A percentile compares a stretch with the other conserved stretches of the same genome.
Conservation (phyloP, 2,113 vertebrate species). For the Astur gentilis region DNA sequence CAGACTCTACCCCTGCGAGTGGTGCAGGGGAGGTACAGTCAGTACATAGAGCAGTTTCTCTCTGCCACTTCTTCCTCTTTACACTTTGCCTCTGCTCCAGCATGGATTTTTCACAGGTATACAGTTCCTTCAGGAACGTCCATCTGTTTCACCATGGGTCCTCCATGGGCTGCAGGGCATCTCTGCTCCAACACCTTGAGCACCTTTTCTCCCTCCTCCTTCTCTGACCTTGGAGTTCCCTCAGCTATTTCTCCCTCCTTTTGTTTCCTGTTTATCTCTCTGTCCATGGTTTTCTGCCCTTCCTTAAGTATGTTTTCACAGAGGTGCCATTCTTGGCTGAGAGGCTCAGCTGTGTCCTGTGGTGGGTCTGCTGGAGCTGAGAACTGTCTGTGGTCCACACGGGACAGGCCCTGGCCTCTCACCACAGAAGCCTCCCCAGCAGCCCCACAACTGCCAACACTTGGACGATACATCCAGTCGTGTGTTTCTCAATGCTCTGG, state of each 20-base stretch:
- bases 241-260: not conserved
- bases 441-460: not conserved
- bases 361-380: not conserved
- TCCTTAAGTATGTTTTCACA: not conserved
- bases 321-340: not conserved
- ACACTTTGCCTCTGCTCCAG: not conserved
- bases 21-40: not conserved
- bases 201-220: not conserved
- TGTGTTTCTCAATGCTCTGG: not conserved
- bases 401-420: not conserved
- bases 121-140: not conserved
- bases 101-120: not conserved
- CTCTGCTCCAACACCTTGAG: not conserved
- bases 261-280: not conserved
- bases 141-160: not conserved
- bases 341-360: not conserved
- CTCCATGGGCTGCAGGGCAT: not conserved
- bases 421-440: not conserved
- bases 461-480: too few species aligned
- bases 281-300: not conserved
- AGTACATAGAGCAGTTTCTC: not conserved
- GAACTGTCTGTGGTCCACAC: not conserved
- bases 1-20: accelerated
- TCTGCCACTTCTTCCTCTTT: not conserved
- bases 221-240: not conserved